Evolutionary conservation across 2,113 vertebrate genomes (phyloP), one percentile per base, ranked within the genome.

Genomic region (Sus scrofa): DNA sequence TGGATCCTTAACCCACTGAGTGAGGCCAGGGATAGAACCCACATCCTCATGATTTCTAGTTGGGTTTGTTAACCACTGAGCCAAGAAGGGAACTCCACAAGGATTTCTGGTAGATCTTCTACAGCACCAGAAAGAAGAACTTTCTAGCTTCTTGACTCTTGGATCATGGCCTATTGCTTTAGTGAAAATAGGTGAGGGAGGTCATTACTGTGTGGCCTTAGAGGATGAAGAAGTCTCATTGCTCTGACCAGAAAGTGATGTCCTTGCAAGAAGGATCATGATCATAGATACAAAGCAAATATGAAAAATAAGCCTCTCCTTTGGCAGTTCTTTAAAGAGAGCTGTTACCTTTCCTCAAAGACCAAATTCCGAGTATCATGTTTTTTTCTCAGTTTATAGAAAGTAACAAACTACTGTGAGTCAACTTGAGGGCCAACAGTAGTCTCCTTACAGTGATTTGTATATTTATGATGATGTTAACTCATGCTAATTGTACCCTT

Each of bases 291-390:
- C n/a, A 77, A 85, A 77, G 32, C 16, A 86, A 30, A 56, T 87
- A 67, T 77, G 52, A 89, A 97, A 91, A 70, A 30, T n/a, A 56
- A 86, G 18, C 44, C 34, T 91, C 27, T 60, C 19, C 19, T 81
- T 73, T 77, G n/a, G 37, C 54, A 93, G 39, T 86, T 84, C 30
- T 96, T 39, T 87, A 68, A 92, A 77, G 54, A 50, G 60, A 82
- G n/a, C 37, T 44, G 63, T 65, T 37, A 71, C 70, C 62, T 96
- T 84, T 86, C 3, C 54, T 81, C 65, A 78, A 94, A 87, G 26
- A 44, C 7, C 19, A 77, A 89, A 89, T 86, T 94, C 50, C 12
- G 14, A 32, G 22, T 75, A 67, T 65, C 19, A 86, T 19, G n/a
- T 37, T 74, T 92, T 73, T 71, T 79, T 50, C 34, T 92, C 19